Percentiles rank a stretch among this genome's conserved stretches.
These are phyloP conservation scores for Desmodus rotundus DNA, from an alignment of 2,113 vertebrate species.

Conservation along the genomic window DNA sequence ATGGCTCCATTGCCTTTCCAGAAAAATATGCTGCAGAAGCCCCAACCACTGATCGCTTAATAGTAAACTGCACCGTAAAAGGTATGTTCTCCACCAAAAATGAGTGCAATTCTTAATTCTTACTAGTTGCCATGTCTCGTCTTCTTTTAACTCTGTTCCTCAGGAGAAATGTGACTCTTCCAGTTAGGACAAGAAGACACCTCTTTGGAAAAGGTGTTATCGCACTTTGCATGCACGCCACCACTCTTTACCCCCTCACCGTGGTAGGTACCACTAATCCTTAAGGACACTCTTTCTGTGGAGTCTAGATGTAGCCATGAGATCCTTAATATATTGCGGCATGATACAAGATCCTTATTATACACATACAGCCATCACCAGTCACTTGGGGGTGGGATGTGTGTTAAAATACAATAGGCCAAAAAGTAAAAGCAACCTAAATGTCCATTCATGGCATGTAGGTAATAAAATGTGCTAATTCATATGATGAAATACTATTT, in stretches of 20 bases:
- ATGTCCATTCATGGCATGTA: neutral
- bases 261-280: neutral
- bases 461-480: neutral
- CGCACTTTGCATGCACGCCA: neutral
- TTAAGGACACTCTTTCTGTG: neutral
- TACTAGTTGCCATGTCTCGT: neutral
- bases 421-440: neutral
- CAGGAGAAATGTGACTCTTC: neutral
- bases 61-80: constrained; percentile 19
- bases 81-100: neutral
- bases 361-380: neutral
- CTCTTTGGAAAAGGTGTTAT: neutral
- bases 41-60: neutral
- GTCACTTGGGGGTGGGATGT: neutral
- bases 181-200: neutral
- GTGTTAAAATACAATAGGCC: neutral
- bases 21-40: constrained; percentile 50
- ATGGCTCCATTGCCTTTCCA: constrained; percentile 32
- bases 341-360: neutral
- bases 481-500: neutral
- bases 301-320: neutral
- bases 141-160: neutral
- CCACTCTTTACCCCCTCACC: neutral
- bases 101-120: neutral
- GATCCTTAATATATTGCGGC: neutral